Percentiles rank a stretch among this genome's conserved stretches.
phyloP scores from a whole-genome alignment of 2,113 vertebrate species.

The Haplochromis vanheusdeni region DNA sequence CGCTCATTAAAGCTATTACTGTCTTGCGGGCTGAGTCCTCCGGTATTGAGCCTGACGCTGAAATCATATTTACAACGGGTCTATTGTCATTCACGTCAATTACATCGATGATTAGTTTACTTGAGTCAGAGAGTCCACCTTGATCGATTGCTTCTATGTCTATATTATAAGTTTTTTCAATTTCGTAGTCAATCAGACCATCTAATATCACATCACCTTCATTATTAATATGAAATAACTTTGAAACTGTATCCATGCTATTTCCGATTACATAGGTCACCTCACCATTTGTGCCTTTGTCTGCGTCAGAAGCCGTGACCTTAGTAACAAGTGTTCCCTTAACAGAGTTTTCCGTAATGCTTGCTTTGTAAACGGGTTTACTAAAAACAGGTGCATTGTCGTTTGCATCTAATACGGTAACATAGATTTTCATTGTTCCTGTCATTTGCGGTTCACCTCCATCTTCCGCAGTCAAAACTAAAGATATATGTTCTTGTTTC shows the following conservation, averaged over 20 bases:
- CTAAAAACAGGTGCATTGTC: slow-evolving; percentile 66
- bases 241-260: slow-evolving; percentile 1
- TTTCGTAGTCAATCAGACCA: slow-evolving; percentile 66
- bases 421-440: slow-evolving; percentile 21
- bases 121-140: slow-evolving; percentile 64
- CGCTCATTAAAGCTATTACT: slow-evolving; percentile 46
- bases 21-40: slow-evolving; percentile 28
- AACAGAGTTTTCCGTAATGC: slow-evolving; percentile 48
- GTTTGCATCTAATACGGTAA: slow-evolving; percentile 18
- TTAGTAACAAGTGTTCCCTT: slow-evolving; percentile 42
- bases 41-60: slow-evolving; percentile 7
- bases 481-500: neutral
- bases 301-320: slow-evolving; percentile 58
- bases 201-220: slow-evolving; percentile 37
- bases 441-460: slow-evolving; percentile 40
- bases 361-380: slow-evolving; percentile 55
- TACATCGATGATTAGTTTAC: slow-evolving; percentile 55
- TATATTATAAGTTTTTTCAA: slow-evolving; percentile 35
- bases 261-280: slow-evolving; percentile 56
- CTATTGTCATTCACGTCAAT: slow-evolving; percentile 57
- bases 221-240: slow-evolving; percentile 48
- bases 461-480: slow-evolving; percentile 50
- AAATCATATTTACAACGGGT: slow-evolving; percentile 47
- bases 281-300: slow-evolving; percentile 55
- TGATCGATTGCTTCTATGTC: slow-evolving; percentile 65